A percentile compares a stretch with the other conserved stretches of the same genome.
Evolutionary conservation across 23 tunicate genomes (phyloP).

Genomic region (Aplidium turbinatum): DNA sequence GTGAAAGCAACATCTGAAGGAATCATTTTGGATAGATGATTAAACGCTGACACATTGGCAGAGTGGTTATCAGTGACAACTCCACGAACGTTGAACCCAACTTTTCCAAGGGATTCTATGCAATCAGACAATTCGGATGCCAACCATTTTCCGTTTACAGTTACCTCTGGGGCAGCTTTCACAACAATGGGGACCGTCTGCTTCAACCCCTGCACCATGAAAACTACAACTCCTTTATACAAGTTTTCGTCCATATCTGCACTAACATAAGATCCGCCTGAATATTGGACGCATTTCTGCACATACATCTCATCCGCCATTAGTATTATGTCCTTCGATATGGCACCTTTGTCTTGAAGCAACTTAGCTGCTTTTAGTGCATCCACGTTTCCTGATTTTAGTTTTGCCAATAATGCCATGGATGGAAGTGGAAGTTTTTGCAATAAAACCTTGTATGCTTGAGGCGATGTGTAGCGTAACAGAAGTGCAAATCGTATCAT

Average conservation of each 20-base stretch:
- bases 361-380: conserved; percentile 18
- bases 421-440: conserved; percentile 17
- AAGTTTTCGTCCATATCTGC: conserved; percentile 1
- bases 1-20: background rate
- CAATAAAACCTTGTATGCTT: conserved; percentile 13
- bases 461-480: conserved; percentile 7
- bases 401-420: conserved; percentile 1
- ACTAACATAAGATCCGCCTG: conserved; percentile 15
- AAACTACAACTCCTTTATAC: conserved; percentile 17
- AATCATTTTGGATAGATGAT: background rate
- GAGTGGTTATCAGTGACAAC: conserved; percentile 12
- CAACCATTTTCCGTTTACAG: conserved; percentile 10
- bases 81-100: background rate
- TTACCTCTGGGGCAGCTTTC: background rate
- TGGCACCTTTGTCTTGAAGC: background rate
- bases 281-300: conserved; percentile 8
- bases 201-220: conserved; percentile 7
- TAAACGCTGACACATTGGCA: background rate
- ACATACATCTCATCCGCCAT: conserved; percentile 33
- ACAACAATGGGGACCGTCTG: conserved; percentile 1
- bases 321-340: conserved; percentile 15
- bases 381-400: conserved; percentile 10
- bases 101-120: background rate
- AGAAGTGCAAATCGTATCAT: background rate
- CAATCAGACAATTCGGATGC: background rate